A percentile compares a stretch with the other conserved stretches of the same genome.
Conservation (phyloP, 2,797 vertebrate genomes). For the Siniperca undulata region DNA sequence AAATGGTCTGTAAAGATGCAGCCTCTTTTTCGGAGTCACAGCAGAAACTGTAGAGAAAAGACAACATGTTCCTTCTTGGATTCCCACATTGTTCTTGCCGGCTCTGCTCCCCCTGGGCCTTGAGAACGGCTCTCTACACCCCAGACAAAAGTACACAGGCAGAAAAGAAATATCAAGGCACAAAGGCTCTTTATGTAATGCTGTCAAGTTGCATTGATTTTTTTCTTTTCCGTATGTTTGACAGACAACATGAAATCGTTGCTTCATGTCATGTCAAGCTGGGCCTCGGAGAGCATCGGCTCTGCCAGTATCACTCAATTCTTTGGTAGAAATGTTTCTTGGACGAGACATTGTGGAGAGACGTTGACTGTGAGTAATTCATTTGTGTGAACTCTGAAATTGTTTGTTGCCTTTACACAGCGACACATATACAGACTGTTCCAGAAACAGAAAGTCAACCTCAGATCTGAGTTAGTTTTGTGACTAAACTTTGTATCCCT, state of each 20-base stretch:
- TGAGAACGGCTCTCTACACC: constrained; percentile 71
- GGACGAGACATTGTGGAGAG: constrained; percentile 44
- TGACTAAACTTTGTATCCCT: constrained; percentile 17
- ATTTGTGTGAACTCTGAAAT: constrained; percentile 38
- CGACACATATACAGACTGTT: constrained; percentile 39
- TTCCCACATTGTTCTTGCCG: constrained; percentile 84
- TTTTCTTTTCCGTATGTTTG: constrained; percentile 73
- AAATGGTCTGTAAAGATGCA: constrained; percentile 86
- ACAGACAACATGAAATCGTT: constrained; percentile 81
- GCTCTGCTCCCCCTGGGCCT: constrained; percentile 70
- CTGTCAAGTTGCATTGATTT: constrained; percentile 82
- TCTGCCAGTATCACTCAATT: constrained; percentile 58
- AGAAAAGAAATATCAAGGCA: constrained; percentile 79
- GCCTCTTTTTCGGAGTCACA: constrained; percentile 73
- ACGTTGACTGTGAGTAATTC: constrained; percentile 57
- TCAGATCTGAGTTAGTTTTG: constrained; percentile 37
- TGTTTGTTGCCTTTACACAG: constrained; percentile 60
- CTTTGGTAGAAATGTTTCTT: constrained; percentile 63
- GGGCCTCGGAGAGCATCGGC: constrained; percentile 63
- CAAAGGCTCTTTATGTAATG: constrained; percentile 83
- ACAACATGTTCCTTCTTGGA: constrained; percentile 80
- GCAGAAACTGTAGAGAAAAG: constrained; percentile 79
- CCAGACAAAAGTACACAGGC: constrained; percentile 78
- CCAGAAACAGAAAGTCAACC: constrained; percentile 32
- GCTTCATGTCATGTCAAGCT: constrained; percentile 76